phyloP scores from a whole-genome alignment of 2,797 vertebrate species.

The Steatocranus sp. region DNA sequence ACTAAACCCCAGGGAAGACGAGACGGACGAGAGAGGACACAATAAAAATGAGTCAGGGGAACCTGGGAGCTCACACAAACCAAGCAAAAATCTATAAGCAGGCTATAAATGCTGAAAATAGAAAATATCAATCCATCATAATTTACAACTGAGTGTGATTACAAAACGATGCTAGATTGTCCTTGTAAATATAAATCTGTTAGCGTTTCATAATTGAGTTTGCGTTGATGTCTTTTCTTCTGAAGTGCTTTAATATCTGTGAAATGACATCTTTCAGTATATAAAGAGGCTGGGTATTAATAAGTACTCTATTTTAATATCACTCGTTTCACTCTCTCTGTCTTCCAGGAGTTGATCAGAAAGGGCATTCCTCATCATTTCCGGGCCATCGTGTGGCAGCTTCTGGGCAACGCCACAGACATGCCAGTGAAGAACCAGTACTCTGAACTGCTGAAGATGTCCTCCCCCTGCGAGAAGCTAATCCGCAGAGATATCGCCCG shows the following conservation, averaged over 20 bases:
- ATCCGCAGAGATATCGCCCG: conserved; percentile 98
- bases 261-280: background rate
- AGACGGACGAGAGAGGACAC: conserved; percentile 26
- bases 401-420: conserved; percentile 92
- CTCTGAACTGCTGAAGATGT: conserved; percentile 97
- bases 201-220: background rate
- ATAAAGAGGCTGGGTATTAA: background rate
- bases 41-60: background rate
- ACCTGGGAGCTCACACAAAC: background rate
- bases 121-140: background rate
- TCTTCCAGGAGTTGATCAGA: conserved; percentile 88
- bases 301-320: background rate
- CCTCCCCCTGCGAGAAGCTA: conserved; percentile 95
- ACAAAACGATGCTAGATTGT: background rate
- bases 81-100: background rate
- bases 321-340: background rate
- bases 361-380: conserved; percentile 99
- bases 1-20: conserved; percentile 5
- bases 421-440: conserved; percentile 99
- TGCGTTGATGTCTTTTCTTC: background rate
- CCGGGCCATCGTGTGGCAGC: conserved; percentile 97
- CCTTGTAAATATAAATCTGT: background rate
- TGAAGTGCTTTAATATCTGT: background rate
- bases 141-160: background rate
- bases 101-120: background rate